These are phyloP conservation scores for Nasua narica DNA, from an alignment of 2,797 vertebrate genomes.

Conservation along the genomic window DNA sequence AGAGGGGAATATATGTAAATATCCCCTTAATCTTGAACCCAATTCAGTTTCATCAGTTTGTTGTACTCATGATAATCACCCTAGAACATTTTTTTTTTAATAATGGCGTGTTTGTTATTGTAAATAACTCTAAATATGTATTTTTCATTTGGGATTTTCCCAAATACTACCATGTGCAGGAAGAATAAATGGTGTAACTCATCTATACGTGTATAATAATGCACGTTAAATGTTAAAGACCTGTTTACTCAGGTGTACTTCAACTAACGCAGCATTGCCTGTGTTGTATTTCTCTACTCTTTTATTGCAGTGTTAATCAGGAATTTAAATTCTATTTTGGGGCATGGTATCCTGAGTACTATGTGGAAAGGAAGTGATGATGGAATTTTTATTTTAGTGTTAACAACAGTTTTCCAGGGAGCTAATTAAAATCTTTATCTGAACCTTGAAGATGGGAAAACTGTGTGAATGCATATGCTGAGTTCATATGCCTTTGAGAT, in stretches of 20 bases:
- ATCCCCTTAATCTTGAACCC: background rate
- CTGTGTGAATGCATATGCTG: constrained; percentile 69
- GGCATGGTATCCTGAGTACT: constrained; percentile 57
- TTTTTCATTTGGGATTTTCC: constrained; percentile 25
- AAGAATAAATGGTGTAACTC: background rate
- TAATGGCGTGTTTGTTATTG: background rate
- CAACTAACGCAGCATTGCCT: background rate
- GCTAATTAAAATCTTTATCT: constrained; percentile 88
- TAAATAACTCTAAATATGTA: constrained; percentile 11
- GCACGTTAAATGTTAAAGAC: background rate
- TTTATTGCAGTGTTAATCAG: background rate
- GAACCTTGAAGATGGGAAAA: constrained; percentile 80
- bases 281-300: background rate
- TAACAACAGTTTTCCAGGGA: constrained; percentile 85
- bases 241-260: background rate
- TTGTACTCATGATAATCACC: background rate
- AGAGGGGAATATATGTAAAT: background rate
- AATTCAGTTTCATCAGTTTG: background rate
- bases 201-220: background rate
- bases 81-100: background rate
- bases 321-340: constrained; percentile 60
- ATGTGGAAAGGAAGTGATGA: constrained; percentile 76
- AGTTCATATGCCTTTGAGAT: constrained; percentile 68
- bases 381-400: constrained; percentile 80
- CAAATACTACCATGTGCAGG: background rate